These are phyloP conservation scores for Watsonalla cultraria DNA, from an alignment of 2,888 invertebrate species.

Conservation along the genomic window DNA sequence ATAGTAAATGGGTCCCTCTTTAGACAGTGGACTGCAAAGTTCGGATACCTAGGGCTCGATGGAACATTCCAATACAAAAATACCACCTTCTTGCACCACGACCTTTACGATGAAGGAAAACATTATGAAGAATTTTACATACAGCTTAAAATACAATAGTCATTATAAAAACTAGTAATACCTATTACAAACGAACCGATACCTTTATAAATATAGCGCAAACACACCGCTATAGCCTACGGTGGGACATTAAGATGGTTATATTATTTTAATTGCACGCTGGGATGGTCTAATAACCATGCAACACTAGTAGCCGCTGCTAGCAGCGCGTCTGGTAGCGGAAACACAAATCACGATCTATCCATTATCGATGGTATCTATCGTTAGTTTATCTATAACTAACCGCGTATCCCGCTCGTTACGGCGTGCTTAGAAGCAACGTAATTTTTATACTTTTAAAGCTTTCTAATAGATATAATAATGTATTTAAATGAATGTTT, in stretches of 20 bases:
- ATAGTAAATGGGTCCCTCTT: too few relatives aligned
- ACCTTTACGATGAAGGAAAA: too few relatives aligned
- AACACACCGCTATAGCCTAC: background rate
- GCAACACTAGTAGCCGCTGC: constrained; percentile 30
- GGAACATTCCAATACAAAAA: too few relatives aligned
- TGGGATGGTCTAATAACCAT: constrained; percentile 29
- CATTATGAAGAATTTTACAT: too few relatives aligned
- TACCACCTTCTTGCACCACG: too few relatives aligned
- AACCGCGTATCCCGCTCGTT: background rate
- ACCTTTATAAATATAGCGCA: background rate
- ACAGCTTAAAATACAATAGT: too few relatives aligned
- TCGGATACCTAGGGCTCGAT: too few relatives aligned
- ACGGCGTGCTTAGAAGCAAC: background rate
- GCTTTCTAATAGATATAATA: background rate
- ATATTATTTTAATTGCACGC: constrained; percentile 5
- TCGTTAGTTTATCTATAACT: constrained; percentile 8
- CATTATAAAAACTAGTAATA: too few relatives aligned
- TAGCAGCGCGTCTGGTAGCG: constrained; percentile 36
- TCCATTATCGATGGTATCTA: constrained; percentile 33
- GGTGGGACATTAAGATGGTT: background rate
- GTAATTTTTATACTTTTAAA: background rate
- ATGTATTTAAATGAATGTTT: background rate
- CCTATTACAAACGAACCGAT: too few relatives aligned
- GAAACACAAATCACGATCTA: constrained; percentile 53
- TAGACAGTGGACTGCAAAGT: too few relatives aligned